A percentile compares a stretch with the other conserved stretches of the same genome.
These are phyloP conservation scores for Leptonema lineaticorne DNA, from an alignment of 1,140 invertebrate genomes.

Conservation along the genomic window DNA sequence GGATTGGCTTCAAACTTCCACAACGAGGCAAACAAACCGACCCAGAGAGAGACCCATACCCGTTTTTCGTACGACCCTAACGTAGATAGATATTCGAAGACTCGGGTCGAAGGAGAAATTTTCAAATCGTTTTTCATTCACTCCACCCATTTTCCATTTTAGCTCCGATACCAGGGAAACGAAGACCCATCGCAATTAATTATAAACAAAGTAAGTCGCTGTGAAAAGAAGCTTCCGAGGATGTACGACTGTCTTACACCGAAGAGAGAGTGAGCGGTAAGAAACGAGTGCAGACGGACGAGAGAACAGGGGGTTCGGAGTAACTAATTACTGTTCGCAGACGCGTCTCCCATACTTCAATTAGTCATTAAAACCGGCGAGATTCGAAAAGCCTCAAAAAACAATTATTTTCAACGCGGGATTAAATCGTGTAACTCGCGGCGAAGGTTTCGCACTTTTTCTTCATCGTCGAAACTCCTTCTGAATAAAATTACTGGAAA, in stretches of 20 bases:
- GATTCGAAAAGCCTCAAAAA: slow-evolving; percentile 17
- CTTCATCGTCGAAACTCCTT: not conserved
- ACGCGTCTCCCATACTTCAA: slow-evolving; percentile 20
- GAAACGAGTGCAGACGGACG: too few relatives aligned
- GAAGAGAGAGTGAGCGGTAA: too few relatives aligned
- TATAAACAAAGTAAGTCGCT: slow-evolving; percentile 27
- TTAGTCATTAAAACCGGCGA: slow-evolving; percentile 15
- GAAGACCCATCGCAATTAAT: slow-evolving; percentile 27
- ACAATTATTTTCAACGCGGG: not conserved
- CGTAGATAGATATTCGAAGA: slow-evolving; percentile 13
- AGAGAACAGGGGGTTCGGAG: too few relatives aligned
- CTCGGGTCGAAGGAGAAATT: not conserved
- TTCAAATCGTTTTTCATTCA: slow-evolving; percentile 25
- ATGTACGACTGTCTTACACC: slow-evolving; percentile 11
- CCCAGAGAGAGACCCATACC: too few relatives aligned
- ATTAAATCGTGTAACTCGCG: not conserved
- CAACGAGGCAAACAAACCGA: too few relatives aligned
- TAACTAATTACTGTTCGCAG: slow-evolving; percentile 17
- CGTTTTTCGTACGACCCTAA: too few relatives aligned
- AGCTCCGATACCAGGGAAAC: too few relatives aligned
- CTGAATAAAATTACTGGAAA: too few relatives aligned
- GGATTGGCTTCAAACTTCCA: slow-evolving; percentile 24
- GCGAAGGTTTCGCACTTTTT: not conserved
- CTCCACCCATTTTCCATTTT: too few relatives aligned
- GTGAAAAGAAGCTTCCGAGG: slow-evolving; percentile 20